Evolutionary conservation across 2,888 invertebrate genomes (phyloP), one percentile per base, ranked within the genome.

Genomic region (Ectropis crepuscularia): DNA sequence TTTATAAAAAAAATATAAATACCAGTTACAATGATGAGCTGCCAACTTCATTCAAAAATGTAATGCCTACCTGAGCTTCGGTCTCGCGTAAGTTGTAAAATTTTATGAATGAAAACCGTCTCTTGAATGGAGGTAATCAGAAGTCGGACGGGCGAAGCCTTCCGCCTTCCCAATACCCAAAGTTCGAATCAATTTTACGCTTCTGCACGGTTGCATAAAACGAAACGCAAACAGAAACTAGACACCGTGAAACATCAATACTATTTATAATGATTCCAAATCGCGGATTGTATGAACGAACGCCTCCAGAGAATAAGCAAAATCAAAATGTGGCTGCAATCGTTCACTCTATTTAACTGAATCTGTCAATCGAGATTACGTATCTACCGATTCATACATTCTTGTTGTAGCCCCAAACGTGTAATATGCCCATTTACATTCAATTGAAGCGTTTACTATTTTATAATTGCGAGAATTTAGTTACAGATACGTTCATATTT

Each of bases 201-300:
- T 77, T 77, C 82, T 67, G 81, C 86, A 80, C 85, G 82, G 83
- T 92, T 92, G 91, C 90, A 91, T 90, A 90, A 89, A 90, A 87
- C 86, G 77, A 75, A 83, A 82, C 81, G 82, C 78, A 75, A 81
- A 85, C 79, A 83, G 80, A 85, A 86, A 83, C 79, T 80, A 68
- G 74, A 54, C 75, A 64, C 74, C 78, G 76, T 79, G 79, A 81
- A 79, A 68, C 68, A 75, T 78, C 76, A 75, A 83, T 77, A 74
- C 74, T 62, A 77, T 82, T 78, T 71, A 70, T 68, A 80, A 78
- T 77, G 80, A 81, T 86, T 85, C 81, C 70, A 76, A 88, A 85
- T 84, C 87, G 82, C 83, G 83, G 83, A 86, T 85, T 79, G 79
- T 77, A 79, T 80, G 88, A 87, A 79, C 81, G 89, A 88, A 90